These are phyloP conservation scores for Hozukius guyotensis DNA, from an alignment of 2,797 vertebrate genomes.

Conservation along the genomic window DNA sequence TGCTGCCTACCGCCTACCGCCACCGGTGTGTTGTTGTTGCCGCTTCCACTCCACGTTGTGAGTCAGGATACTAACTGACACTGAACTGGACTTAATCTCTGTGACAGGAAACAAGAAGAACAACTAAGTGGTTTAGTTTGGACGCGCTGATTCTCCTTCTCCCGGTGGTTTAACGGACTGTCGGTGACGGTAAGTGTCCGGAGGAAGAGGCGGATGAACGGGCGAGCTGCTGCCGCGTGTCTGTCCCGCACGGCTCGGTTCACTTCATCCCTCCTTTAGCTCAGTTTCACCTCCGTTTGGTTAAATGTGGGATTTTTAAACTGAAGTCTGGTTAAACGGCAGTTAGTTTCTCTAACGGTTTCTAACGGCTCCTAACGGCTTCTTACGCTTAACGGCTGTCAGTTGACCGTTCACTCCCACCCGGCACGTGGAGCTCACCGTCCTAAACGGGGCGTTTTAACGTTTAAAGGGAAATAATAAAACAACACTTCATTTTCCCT, in stretches of 20 bases:
- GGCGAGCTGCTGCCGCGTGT: not conserved
- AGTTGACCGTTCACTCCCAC: not conserved
- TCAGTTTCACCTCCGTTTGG: not conserved
- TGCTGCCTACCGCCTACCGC: no score
- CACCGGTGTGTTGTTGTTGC: not conserved
- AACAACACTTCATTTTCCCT: no score
- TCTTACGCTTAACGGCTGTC: no score
- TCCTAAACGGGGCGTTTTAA: not conserved
- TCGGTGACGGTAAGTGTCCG: constrained; percentile 49
- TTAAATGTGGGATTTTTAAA: not conserved
- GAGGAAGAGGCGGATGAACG: not conserved
- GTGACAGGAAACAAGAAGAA: not conserved
- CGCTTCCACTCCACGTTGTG: constrained; percentile 26
- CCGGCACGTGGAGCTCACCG: not conserved
- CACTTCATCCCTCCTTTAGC: not conserved
- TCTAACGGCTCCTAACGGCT: no score
- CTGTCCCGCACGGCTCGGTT: constrained; percentile 14
- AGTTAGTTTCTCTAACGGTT: not conserved
- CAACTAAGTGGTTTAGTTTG: not conserved
- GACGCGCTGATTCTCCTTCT: not conserved
- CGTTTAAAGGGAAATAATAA: not conserved
- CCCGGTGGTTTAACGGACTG: constrained; percentile 5
- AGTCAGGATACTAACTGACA: constrained; percentile 39
- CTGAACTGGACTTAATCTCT: constrained; percentile 28
- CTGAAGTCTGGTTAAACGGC: not conserved